Percentiles rank a stretch among this genome's conserved stretches.
These are phyloP conservation scores for Dendrolimus punctatus DNA, from an alignment of 1,140 invertebrate species.

Conservation along the genomic window DNA sequence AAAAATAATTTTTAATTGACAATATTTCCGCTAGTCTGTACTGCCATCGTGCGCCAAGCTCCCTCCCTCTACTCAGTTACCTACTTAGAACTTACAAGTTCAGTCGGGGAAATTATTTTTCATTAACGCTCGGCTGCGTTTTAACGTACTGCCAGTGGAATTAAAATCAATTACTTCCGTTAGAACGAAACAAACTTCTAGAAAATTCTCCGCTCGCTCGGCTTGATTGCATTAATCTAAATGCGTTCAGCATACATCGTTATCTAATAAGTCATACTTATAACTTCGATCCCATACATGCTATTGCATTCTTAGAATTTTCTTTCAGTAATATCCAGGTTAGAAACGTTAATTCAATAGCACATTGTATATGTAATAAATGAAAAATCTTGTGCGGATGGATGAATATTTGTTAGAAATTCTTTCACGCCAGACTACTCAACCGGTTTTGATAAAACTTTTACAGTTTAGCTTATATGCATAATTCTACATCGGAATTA, in stretches of 20 bases:
- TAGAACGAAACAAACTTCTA: slow-evolving; percentile 43
- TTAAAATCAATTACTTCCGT: slow-evolving; percentile 61
- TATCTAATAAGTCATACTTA: background rate
- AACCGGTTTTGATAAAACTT: no score
- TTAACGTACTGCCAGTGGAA: slow-evolving; percentile 47
- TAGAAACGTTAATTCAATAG: no score
- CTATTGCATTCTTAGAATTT: no score
- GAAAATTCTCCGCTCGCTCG: slow-evolving; percentile 30
- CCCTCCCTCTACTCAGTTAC: slow-evolving; percentile 1
- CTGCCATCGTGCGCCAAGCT: slow-evolving; percentile 1
- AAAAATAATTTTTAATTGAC: slow-evolving; percentile 34
- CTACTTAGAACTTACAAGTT: slow-evolving; percentile 44
- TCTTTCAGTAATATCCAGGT: no score
- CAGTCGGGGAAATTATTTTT: slow-evolving; percentile 62
- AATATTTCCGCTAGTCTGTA: slow-evolving; percentile 25
- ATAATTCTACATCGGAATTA: no score
- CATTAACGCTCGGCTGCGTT: slow-evolving; percentile 54
- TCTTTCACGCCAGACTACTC: no score
- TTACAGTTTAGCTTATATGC: no score
- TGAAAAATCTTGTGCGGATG: background rate
- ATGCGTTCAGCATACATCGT: background rate
- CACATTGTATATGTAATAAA: background rate
- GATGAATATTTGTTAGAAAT: no score
- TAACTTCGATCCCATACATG: no score
- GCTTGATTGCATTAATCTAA: slow-evolving; percentile 14